phyloP scores from a whole-genome alignment of 2,797 vertebrate genomes.

The Tragopan temminckii region DNA sequence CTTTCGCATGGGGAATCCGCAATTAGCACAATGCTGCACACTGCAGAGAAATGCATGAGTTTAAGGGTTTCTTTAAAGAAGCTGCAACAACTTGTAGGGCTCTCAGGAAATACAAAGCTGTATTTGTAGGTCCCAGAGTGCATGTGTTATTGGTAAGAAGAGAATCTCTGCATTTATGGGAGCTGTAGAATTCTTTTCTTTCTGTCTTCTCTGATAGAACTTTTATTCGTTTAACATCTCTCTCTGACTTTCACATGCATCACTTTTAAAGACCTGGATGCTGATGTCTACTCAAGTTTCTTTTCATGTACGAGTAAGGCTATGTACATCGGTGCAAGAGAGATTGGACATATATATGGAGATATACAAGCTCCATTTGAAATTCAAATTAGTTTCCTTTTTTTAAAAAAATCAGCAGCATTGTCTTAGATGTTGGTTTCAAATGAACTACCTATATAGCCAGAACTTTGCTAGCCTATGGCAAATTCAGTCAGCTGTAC shows the following conservation, averaged over 20 bases:
- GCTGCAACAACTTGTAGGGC: not conserved
- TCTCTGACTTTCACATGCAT: not conserved
- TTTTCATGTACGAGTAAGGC: not conserved
- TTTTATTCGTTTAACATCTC: not conserved
- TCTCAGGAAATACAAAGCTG: not conserved
- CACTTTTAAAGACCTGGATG: not conserved
- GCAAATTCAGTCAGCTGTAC: slow-evolving; percentile 11
- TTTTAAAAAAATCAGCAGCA: not conserved
- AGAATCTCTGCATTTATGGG: not conserved
- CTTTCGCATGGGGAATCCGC: slow-evolving; percentile 36
- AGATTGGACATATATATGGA: not conserved
- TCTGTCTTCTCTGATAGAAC: slow-evolving; percentile 12
- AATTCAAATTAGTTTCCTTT: not conserved
- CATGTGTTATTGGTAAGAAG: not conserved
- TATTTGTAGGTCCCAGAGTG: not conserved
- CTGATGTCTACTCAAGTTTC: not conserved
- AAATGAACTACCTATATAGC: not conserved
- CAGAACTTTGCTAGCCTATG: not conserved
- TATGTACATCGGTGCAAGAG: not conserved
- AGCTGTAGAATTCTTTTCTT: not conserved
- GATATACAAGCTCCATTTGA: not conserved
- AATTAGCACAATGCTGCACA: not conserved
- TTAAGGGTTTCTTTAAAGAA: not conserved
- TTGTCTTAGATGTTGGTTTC: not conserved
- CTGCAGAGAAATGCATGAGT: slow-evolving; percentile 40